Conservation (phyloP, 2,797 vertebrate species). For the Anas bernieri region DNA sequence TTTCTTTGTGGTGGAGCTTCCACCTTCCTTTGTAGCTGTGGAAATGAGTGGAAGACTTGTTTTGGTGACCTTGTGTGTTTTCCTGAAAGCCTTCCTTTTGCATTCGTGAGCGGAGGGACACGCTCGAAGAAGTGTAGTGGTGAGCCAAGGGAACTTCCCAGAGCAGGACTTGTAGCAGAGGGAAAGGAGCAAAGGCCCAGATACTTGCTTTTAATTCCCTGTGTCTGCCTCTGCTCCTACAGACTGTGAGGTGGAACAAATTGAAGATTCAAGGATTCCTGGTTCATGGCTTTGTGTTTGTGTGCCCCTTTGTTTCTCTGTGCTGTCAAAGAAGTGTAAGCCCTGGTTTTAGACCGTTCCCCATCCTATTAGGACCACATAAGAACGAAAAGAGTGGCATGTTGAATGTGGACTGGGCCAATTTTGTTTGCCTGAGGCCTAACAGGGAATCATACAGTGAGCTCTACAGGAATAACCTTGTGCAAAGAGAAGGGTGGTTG, state of each 20-base stretch:
- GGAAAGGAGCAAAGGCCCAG: not conserved
- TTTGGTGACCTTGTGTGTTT: accelerated
- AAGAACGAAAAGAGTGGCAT: not conserved
- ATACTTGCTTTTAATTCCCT: not conserved
- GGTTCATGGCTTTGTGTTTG: not conserved
- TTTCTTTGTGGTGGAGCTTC: not conserved
- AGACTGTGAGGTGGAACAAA: not conserved
- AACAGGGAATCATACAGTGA: not conserved
- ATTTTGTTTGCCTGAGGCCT: not conserved
- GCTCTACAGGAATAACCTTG: not conserved
- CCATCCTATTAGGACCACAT: not conserved
- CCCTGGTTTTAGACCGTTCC: not conserved
- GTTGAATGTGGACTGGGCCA: not conserved
- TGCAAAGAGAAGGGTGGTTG: not conserved
- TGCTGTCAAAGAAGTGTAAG: not conserved
- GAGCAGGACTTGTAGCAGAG: not conserved
- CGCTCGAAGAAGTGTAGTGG: not conserved
- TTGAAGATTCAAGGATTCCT: not conserved
- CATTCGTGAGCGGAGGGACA: not conserved
- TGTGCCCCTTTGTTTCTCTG: not conserved
- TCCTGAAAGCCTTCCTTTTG: not conserved
- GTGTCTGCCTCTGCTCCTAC: not conserved
- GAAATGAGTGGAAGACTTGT: not conserved
- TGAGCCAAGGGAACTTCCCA: not conserved
- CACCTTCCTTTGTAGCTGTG: not conserved